Percentiles rank a stretch among this genome's conserved stretches.
Conservation (phyloP, 2,113 vertebrate species). For the Cavia aperea region DNA sequence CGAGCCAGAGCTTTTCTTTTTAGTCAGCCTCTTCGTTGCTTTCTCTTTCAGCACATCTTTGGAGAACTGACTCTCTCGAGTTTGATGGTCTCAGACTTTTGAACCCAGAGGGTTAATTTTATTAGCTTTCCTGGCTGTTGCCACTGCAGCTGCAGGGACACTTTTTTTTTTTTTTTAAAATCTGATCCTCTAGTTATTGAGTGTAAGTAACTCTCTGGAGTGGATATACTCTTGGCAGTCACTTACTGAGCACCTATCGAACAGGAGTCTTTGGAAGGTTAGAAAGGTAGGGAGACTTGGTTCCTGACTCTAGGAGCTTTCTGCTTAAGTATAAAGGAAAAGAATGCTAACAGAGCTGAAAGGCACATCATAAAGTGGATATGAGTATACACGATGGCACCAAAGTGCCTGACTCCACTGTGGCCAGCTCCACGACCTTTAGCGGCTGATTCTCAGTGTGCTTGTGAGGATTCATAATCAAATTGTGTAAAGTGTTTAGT, state of each 20-base stretch:
- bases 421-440: neutral
- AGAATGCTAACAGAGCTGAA: neutral
- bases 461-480: neutral
- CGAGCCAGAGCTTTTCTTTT: neutral
- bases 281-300: neutral
- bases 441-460: neutral
- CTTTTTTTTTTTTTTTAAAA: neutral
- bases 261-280: neutral
- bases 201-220: neutral
- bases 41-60: neutral
- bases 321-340: neutral
- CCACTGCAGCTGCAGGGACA: neutral
- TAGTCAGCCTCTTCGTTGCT: neutral
- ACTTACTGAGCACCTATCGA: neutral
- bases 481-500: neutral
- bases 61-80: neutral
- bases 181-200: constrained; percentile 8
- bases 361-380: neutral
- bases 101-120: constrained; percentile 28
- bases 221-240: neutral
- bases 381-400: neutral
- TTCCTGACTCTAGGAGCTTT: neutral
- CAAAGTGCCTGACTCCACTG: neutral
- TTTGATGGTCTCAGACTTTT: neutral
- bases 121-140: neutral